Evolutionary conservation across 2,888 invertebrate genomes (phyloP), one percentile per base, ranked within the genome.

Genomic region (Temnothorax rugatulus): DNA sequence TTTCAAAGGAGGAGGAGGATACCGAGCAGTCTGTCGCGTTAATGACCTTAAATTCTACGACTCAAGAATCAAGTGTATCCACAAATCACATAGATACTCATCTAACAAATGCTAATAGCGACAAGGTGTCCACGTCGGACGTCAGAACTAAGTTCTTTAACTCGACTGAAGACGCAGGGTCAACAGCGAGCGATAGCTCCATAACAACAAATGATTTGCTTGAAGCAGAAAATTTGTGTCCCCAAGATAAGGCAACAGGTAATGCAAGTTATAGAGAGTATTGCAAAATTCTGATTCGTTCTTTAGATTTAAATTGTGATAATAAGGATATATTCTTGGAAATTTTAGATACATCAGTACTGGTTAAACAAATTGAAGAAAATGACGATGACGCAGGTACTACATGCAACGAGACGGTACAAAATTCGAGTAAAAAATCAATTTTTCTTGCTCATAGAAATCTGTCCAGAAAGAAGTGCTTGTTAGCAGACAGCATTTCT

Each of bases 1-100:
- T 90, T 85, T 91, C 90, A 34, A 90, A 91, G 82, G 89, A 92
- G 71, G 90, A 91, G 34, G 90, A 91, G 59, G 91, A 88, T 63
- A 88, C 90, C 76, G 89, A 90, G 25, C 87, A 89, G 50, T 69
- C 86, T 13, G 76, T 83, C 13, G 77, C 77, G n/a, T 64, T 85
- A 59, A 86, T 89, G 73, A 89, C 84, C 11, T 84, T 88, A 76
- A 84, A 68, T n/a, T 82, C 86, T 18, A 69, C 86, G 29, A 90
- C 83, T 63, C 85, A 84, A 41, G 90, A 88, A 69, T 76, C 87
- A 5, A 52, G 81, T 5, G 59, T 84, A 63, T 77, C 73, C 0
- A 57, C 77, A 11, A 91, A 90, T 47, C 86, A 88, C 63, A 71
- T 87, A 21, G 87, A 90, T 73, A 86, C 84, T 41, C 87, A 85